Percentiles rank a stretch among this genome's conserved stretches.
phyloP scores from a whole-genome alignment of 2,888 invertebrate species.

The Muschampia plurimacula region DNA sequence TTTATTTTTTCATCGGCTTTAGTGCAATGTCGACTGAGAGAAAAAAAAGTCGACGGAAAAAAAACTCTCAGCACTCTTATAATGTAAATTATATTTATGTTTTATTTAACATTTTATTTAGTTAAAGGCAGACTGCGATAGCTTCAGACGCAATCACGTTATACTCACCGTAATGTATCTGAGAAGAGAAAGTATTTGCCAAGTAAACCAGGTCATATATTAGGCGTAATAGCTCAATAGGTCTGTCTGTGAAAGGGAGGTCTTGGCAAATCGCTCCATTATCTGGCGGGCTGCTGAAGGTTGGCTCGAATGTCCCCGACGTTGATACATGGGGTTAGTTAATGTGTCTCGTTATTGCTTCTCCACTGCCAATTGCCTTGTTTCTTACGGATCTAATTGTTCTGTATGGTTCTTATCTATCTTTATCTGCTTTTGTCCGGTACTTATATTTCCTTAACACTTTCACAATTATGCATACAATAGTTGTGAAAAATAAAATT shows the following conservation, averaged over 20 bases:
- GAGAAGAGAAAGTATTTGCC: background rate
- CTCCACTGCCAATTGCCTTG: background rate
- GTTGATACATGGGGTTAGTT: conserved; percentile 29
- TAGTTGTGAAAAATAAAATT: too few relatives aligned
- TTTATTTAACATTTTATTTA: too few relatives aligned
- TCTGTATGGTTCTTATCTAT: background rate
- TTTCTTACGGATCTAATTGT: conserved; percentile 1
- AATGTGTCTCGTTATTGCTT: conserved; percentile 23
- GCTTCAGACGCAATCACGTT: too few relatives aligned
- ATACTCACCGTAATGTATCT: too few relatives aligned
- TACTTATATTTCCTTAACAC: too few relatives aligned
- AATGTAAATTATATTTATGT: too few relatives aligned
- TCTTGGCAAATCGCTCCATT: conserved; percentile 31
- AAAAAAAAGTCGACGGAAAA: too few relatives aligned
- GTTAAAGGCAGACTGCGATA: too few relatives aligned
- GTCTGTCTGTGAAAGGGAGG: conserved; percentile 17
- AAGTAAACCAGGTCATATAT: conserved; percentile 6
- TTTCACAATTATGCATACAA: too few relatives aligned
- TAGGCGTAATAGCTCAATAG: conserved; percentile 5
- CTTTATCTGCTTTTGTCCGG: background rate
- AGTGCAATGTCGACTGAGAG: too few relatives aligned
- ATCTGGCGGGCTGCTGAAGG: conserved; percentile 26
- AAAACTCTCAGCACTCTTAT: too few relatives aligned
- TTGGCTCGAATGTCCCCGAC: conserved; percentile 28
- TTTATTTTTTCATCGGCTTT: too few relatives aligned